phyloP scores from a whole-genome alignment of 2,797 vertebrate species.

The Gastrophryne carolinensis region DNA sequence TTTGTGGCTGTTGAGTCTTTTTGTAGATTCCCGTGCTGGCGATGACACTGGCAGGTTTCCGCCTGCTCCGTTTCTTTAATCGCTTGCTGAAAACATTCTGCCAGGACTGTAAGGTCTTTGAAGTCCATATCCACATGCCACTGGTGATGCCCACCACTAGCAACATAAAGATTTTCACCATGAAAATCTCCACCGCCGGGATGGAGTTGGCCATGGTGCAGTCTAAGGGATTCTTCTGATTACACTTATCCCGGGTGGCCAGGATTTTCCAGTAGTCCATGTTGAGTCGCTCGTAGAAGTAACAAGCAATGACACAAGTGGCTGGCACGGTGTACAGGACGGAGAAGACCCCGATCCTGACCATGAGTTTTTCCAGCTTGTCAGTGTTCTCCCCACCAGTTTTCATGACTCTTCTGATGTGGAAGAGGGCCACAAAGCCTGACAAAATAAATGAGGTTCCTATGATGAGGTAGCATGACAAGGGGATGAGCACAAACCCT shows the following conservation, averaged over 20 bases:
- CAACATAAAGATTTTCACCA: conserved; percentile 97
- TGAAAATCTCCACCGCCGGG: conserved; percentile 93
- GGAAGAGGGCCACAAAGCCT: conserved; percentile 95
- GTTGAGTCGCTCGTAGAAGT: conserved; percentile 95
- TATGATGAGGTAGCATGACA: conserved; percentile 90
- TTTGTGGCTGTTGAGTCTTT: conserved; percentile 86
- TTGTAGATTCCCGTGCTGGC: conserved; percentile 84
- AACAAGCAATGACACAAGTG: conserved; percentile 95
- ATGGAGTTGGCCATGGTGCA: conserved; percentile 88
- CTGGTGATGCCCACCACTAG: conserved; percentile 96
- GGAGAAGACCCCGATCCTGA: conserved; percentile 93
- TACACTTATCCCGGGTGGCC: conserved; percentile 80
- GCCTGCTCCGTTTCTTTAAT: conserved; percentile 82
- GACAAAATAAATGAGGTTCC: conserved; percentile 95
- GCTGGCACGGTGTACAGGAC: conserved; percentile 95
- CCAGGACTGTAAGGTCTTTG: conserved; percentile 96
- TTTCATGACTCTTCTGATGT: conserved; percentile 95
- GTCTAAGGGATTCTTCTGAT: conserved; percentile 74
- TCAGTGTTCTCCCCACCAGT: conserved; percentile 95
- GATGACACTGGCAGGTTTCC: conserved; percentile 88
- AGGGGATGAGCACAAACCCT: conserved; percentile 90
- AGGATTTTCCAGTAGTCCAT: conserved; percentile 90
- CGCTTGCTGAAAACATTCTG: conserved; percentile 89
- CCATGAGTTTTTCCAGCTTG: conserved; percentile 96
- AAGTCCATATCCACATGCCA: conserved; percentile 98